Conservation (phyloP, 2,888 invertebrate species). For the Platycnemis pennipes region DNA sequence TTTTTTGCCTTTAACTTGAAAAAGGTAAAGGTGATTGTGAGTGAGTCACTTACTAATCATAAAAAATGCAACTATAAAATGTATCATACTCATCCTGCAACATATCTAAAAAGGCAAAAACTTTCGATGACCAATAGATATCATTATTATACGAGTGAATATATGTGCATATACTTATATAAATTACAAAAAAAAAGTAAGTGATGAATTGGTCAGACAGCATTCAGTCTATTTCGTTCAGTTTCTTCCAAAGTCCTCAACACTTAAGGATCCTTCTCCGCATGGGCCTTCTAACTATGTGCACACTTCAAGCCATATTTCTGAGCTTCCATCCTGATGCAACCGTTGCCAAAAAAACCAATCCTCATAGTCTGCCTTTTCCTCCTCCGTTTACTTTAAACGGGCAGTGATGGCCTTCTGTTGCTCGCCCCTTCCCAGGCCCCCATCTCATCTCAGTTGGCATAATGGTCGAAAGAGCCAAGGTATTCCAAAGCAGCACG, state of each 20-base stretch:
- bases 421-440: slow-evolving; percentile 59
- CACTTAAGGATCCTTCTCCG: background rate
- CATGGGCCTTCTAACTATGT: background rate
- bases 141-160: slow-evolving; percentile 2
- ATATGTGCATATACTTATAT: slow-evolving; percentile 28
- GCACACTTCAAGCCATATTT: background rate
- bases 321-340: background rate
- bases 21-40: slow-evolving; percentile 18
- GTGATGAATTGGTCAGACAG: slow-evolving; percentile 52
- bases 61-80: slow-evolving; percentile 58
- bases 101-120: slow-evolving; percentile 47
- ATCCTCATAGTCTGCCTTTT: slow-evolving; percentile 30
- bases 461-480: slow-evolving; percentile 98
- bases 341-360: background rate
- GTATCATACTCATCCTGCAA: slow-evolving; percentile 30
- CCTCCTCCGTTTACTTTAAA: slow-evolving; percentile 27
- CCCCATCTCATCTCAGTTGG: slow-evolving; percentile 84
- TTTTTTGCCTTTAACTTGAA: slow-evolving; percentile 15
- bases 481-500: slow-evolving; percentile 98
- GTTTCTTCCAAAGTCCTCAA: background rate
- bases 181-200: slow-evolving; percentile 35
- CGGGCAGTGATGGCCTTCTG: slow-evolving; percentile 58
- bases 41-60: slow-evolving; percentile 25
- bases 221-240: background rate
- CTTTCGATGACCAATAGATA: slow-evolving; percentile 1